Conservation (phyloP, 2,888 invertebrate genomes). For the Trachelus stipa region DNA sequence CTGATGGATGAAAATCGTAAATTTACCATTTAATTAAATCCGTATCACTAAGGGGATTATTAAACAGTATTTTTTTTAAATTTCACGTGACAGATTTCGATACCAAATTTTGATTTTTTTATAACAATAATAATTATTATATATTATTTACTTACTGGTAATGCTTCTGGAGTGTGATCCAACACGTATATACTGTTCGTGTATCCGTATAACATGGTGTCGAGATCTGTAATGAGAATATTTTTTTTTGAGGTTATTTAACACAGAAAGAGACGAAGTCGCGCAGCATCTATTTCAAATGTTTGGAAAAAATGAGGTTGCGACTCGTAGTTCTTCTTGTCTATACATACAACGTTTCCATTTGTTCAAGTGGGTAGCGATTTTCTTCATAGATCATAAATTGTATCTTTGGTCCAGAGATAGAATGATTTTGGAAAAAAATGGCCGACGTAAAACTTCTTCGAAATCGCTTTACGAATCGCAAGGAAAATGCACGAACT, state of each 20-base stretch:
- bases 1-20: neutral
- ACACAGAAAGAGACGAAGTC: neutral
- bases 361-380: neutral
- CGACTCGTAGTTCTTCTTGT: neutral
- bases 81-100: too few species aligned
- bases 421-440: neutral
- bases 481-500: neutral
- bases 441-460: neutral
- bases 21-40: neutral
- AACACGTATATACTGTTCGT: slow-evolving; percentile 63
- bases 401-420: neutral
- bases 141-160: slow-evolving; percentile 53
- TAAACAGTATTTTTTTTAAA: neutral
- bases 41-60: neutral
- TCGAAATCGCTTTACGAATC: neutral
- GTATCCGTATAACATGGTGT: slow-evolving; percentile 64
- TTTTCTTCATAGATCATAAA: neutral
- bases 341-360: neutral
- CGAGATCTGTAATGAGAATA: slow-evolving; percentile 55
- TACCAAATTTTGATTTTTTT: neutral
- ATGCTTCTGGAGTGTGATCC: slow-evolving; percentile 62
- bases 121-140: neutral
- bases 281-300: neutral
- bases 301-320: neutral
- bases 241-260: neutral